Evolutionary conservation across 2,888 invertebrate species (phyloP).

Genomic region (Megamerina dolium): DNA sequence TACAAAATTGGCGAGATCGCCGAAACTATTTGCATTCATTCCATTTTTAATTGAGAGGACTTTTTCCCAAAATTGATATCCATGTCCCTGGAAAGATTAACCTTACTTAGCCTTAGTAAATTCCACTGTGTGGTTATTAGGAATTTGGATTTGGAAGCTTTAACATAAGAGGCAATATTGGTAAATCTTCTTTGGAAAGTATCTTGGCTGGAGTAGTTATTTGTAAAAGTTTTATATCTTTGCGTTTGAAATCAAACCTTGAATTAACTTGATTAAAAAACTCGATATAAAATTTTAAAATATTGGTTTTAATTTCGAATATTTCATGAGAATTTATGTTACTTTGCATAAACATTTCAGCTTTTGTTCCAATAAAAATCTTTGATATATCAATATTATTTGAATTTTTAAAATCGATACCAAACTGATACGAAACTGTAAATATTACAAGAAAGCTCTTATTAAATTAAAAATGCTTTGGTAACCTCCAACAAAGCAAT

Average conservation of each 20-base stretch:
- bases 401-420: conserved; percentile 1
- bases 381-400: conserved; percentile 1
- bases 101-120: too few species aligned
- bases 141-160: too few species aligned
- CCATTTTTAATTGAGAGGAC: too few species aligned
- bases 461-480: conserved; percentile 8
- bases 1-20: too few species aligned
- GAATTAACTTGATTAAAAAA: too few species aligned
- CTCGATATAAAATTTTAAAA: conserved; percentile 8
- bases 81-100: too few species aligned
- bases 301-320: too few species aligned
- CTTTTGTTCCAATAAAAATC: too few species aligned
- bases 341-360: conserved; percentile 3
- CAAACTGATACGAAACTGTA: neutral
- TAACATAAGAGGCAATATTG: too few species aligned
- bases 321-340: neutral
- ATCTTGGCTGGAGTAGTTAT: neutral
- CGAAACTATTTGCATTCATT: too few species aligned
- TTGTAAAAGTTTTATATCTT: conserved; percentile 1
- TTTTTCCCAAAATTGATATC: too few species aligned
- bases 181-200: neutral
- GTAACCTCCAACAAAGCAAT: conserved; percentile 1
- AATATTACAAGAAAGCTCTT: conserved; percentile 5
- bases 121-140: too few species aligned
- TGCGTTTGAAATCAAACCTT: conserved; percentile 3